Percentiles rank a stretch among this genome's conserved stretches.
Evolutionary conservation across 1,140 invertebrate species (phyloP).

Genomic region (Drosophila nasuta): DNA sequence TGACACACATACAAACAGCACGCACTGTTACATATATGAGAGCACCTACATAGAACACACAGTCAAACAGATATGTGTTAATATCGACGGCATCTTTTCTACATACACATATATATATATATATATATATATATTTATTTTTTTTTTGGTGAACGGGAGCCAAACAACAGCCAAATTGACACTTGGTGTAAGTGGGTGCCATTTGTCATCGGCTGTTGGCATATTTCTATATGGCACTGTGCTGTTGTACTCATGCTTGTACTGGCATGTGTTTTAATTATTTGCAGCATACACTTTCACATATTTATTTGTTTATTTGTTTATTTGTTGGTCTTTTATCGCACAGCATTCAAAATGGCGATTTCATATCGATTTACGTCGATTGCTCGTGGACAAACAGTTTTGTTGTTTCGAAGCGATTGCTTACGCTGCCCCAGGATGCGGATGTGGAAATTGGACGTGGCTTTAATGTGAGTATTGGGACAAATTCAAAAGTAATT

Average conservation of each 20-base stretch:
- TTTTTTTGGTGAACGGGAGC: not conserved
- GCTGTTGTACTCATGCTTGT: conserved; percentile 11
- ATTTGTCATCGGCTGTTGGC: conserved; percentile 74
- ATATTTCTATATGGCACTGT: conserved; percentile 65
- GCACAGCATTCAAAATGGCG: conserved; percentile 82
- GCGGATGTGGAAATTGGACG: conserved; percentile 84
- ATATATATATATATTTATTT: no score
- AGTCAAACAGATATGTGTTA: conserved; percentile 23
- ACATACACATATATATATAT: not conserved
- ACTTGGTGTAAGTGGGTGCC: conserved; percentile 74
- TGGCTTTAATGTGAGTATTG: conserved; percentile 83
- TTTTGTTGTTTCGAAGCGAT: conserved; percentile 82
- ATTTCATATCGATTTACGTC: conserved; percentile 84
- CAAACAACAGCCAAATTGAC: conserved; percentile 70
- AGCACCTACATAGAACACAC: conserved; percentile 18
- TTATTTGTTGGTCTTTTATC: conserved; percentile 52
- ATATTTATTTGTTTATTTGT: conserved; percentile 24
- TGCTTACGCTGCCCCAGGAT: conserved; percentile 76
- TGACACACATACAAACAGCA: conserved; percentile 73
- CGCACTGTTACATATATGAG: conserved; percentile 30
- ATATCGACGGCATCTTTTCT: conserved; percentile 50
- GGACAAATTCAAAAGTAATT: conserved; percentile 50
- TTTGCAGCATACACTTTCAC: conserved; percentile 46
- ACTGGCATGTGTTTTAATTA: conserved; percentile 70
- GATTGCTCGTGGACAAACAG: conserved; percentile 84